A percentile compares a stretch with the other conserved stretches of the same genome.
Conservation (phyloP, 2,113 vertebrate genomes). For the Cyprinodon variegatus region DNA sequence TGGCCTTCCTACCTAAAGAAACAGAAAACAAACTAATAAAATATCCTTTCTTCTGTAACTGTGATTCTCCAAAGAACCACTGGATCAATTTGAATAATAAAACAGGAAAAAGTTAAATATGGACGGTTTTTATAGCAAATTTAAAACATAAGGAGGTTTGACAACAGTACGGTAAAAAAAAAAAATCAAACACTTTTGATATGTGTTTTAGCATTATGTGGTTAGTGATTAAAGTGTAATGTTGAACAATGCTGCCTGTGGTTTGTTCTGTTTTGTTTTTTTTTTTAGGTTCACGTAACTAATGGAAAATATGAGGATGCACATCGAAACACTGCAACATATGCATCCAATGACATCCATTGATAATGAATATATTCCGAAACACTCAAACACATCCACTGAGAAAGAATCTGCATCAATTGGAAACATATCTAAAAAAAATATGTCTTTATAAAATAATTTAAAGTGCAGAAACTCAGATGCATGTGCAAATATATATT, state of each 20-base stretch:
- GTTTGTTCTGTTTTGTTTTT: conserved; percentile 16
- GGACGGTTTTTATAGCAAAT: not conserved
- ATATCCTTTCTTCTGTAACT: not conserved
- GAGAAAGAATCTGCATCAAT: not conserved
- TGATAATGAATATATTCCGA: not conserved
- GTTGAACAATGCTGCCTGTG: conserved; percentile 20
- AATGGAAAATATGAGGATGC: conserved; percentile 3
- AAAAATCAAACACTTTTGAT: not conserved
- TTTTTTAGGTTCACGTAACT: conserved; percentile 14
- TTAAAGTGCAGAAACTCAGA: conserved; percentile 19
- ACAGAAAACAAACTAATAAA: not conserved
- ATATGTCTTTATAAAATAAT: conserved; percentile 11
- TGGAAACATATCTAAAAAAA: not conserved
- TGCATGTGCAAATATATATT: not conserved
- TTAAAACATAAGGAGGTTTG: conserved; percentile 9
- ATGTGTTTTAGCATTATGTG: conserved; percentile 27
- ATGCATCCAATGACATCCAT: not conserved
- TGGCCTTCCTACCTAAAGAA: not conserved
- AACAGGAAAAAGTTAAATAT: conserved; percentile 3
- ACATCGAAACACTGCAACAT: conserved; percentile 5
- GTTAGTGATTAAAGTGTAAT: conserved; percentile 13
- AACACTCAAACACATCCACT: not conserved
- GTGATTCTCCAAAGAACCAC: not conserved
- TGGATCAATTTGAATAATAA: not conserved
- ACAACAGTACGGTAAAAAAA: conserved; percentile 22